These are phyloP conservation scores for Aporophyla lueneburgensis DNA, from an alignment of 2,888 invertebrate species.

Conservation along the genomic window DNA sequence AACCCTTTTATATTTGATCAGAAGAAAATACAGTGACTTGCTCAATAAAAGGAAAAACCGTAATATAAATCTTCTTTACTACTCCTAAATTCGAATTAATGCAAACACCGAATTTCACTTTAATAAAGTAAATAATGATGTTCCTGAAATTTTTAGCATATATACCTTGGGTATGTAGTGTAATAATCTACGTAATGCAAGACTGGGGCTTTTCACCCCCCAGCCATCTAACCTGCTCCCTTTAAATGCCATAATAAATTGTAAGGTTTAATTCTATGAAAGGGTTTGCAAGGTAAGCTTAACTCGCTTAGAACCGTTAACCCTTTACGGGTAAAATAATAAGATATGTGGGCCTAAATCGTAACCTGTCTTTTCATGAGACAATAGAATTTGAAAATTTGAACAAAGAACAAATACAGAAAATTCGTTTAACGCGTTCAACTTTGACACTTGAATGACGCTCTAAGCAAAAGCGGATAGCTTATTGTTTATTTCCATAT, in stretches of 20 bases:
- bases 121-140: neutral
- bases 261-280: slow-evolving; percentile 39
- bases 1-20: neutral
- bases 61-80: neutral
- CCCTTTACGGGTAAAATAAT: slow-evolving; percentile 5
- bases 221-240: slow-evolving; percentile 13
- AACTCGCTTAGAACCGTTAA: slow-evolving; percentile 20
- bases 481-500: too few relatives aligned
- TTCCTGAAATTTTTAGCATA: neutral
- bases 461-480: neutral
- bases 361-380: neutral
- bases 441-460: neutral
- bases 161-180: neutral
- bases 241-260: slow-evolving; percentile 55
- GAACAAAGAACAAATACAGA: neutral
- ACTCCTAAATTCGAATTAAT: neutral
- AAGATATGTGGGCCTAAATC: slow-evolving; percentile 1
- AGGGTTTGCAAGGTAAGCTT: slow-evolving; percentile 25
- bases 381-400: neutral
- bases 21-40: neutral
- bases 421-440: neutral
- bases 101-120: neutral
- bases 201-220: slow-evolving; percentile 26
- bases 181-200: slow-evolving; percentile 29
- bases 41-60: neutral